phyloP scores from a whole-genome alignment of 1,140 invertebrate genomes.

The Drosophila obscura region DNA sequence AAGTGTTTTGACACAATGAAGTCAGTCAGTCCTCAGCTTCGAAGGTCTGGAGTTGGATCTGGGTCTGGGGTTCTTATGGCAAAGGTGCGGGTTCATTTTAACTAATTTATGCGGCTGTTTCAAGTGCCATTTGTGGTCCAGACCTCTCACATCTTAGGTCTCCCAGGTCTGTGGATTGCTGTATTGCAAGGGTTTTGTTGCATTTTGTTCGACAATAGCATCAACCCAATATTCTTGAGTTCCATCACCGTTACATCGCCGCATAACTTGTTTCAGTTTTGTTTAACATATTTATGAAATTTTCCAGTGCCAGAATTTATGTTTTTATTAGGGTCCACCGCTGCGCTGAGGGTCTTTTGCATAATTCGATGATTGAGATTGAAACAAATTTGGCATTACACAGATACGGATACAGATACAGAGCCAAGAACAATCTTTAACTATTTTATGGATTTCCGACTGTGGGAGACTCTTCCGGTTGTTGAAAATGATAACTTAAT shows the following conservation, averaged over 20 bases:
- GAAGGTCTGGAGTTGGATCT: background rate
- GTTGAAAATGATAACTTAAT: constrained; percentile 11
- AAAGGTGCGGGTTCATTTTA: constrained; percentile 62
- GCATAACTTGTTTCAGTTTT: constrained; percentile 69
- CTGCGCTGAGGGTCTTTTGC: constrained; percentile 63
- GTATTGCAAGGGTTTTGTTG: constrained; percentile 72
- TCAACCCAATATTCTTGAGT: constrained; percentile 32
- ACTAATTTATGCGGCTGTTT: constrained; percentile 73
- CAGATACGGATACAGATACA: background rate
- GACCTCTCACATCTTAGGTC: constrained; percentile 44
- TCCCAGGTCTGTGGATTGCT: constrained; percentile 3
- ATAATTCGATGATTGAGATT: constrained; percentile 50
- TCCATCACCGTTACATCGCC: constrained; percentile 46
- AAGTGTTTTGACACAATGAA: constrained; percentile 76
- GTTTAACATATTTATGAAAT: constrained; percentile 74
- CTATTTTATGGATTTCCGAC: constrained; percentile 27
- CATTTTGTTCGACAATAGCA: constrained; percentile 63
- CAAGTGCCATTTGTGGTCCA: constrained; percentile 76
- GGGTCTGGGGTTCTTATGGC: constrained; percentile 3
- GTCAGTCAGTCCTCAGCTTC: constrained; percentile 53
- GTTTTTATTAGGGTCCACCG: constrained; percentile 62
- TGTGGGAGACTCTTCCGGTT: constrained; percentile 52
- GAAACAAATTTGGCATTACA: constrained; percentile 46
- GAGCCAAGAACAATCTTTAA: constrained; percentile 24
- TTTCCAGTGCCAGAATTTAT: constrained; percentile 49